A percentile compares a stretch with the other conserved stretches of the same genome.
Evolutionary conservation across 2,113 vertebrate species (phyloP).

Genomic region (Myiopsitta monachus): DNA sequence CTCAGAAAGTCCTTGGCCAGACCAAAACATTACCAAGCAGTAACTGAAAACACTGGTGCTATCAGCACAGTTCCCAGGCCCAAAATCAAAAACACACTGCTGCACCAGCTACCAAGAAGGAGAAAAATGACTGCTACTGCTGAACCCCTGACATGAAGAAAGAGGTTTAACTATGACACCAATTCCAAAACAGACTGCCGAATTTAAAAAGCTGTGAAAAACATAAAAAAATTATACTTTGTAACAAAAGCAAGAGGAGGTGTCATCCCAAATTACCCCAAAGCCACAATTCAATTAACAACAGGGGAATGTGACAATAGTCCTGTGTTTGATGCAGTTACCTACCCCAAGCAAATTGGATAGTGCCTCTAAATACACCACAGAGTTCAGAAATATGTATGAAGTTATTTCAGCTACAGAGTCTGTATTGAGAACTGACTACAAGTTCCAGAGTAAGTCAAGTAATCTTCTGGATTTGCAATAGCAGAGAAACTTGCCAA

Average conservation of each 20-base stretch:
- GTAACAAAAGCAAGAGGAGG: not conserved
- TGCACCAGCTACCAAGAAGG: no score
- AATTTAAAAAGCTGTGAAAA: not conserved
- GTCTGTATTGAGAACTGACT: not conserved
- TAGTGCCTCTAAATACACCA: not conserved
- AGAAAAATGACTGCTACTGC: no score
- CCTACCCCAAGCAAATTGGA: not conserved
- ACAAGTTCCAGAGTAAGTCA: not conserved
- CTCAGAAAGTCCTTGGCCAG: no score
- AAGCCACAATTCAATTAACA: not conserved
- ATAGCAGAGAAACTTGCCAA: not conserved
- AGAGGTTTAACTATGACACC: not conserved
- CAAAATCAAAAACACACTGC: no score
- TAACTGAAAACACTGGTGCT: no score
- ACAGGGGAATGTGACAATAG: not conserved
- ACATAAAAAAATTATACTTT: not conserved
- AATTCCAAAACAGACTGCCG: not conserved
- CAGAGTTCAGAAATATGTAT: not conserved
- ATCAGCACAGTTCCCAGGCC: no score
- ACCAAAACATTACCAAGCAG: no score
- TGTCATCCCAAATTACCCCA: not conserved
- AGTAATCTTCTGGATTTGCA: not conserved
- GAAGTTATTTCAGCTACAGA: not conserved
- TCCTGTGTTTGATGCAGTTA: not conserved
- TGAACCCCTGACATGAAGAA: no score